Conservation (phyloP, 2,888 invertebrate genomes). For the Leistus spinibarbis region DNA sequence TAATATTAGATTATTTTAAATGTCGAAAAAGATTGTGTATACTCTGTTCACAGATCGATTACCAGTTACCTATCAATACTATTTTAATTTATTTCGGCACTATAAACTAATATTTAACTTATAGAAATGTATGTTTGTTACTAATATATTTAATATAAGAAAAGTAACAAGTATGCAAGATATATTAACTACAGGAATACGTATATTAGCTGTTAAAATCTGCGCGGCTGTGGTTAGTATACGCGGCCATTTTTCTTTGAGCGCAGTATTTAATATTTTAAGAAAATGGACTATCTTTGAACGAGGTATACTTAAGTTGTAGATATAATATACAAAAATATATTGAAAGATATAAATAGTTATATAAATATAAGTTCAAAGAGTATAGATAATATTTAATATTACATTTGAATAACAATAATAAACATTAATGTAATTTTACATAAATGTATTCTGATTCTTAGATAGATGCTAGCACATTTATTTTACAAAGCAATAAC, state of each 20-base stretch:
- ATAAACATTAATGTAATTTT: not conserved
- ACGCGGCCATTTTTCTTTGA: too few species aligned
- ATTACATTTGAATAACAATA: not conserved
- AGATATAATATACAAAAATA: not conserved
- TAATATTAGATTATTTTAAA: conserved; percentile 1
- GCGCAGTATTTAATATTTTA: not conserved
- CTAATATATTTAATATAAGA: too few species aligned
- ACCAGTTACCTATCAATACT: not conserved
- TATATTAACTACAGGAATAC: too few species aligned
- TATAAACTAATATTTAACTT: not conserved
- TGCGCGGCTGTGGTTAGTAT: not conserved
- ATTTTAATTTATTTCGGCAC: not conserved
- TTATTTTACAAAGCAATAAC: not conserved
- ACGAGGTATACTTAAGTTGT: not conserved
- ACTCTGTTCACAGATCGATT: not conserved
- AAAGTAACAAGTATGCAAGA: too few species aligned
- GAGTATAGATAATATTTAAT: not conserved
- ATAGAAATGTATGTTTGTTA: too few species aligned
- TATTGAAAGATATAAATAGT: not conserved
- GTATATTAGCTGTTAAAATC: too few species aligned
- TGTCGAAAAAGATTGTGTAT: not conserved
- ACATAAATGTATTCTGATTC: not conserved
- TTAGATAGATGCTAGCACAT: not conserved
- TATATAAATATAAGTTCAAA: not conserved
- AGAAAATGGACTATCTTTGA: not conserved